Evolutionary conservation across 2,888 invertebrate species (phyloP).

Genomic region (Dryobota labecula): DNA sequence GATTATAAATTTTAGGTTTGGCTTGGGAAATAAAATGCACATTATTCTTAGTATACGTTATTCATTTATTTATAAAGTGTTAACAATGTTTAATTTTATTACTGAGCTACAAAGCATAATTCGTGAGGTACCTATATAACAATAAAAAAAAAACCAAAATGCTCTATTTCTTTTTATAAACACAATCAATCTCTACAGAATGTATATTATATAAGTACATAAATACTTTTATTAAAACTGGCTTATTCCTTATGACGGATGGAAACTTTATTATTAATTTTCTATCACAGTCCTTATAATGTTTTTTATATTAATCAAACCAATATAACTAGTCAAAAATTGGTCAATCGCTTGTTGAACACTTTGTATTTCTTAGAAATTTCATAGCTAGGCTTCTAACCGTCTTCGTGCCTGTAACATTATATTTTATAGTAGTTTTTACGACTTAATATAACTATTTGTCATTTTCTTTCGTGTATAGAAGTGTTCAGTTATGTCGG

Average conservation of each 20-base stretch:
- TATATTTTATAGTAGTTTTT: conserved; percentile 1
- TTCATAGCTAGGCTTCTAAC: conserved; percentile 15
- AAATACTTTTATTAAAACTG: conserved; percentile 33
- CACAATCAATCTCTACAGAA: conserved; percentile 1
- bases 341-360: conserved; percentile 51
- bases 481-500: not conserved
- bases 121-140: not conserved
- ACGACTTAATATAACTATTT: conserved; percentile 1
- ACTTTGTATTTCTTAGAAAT: conserved; percentile 45
- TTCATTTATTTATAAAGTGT: conserved; percentile 48
- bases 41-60: conserved; percentile 34
- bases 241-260: conserved; percentile 65
- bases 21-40: conserved; percentile 32
- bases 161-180: conserved; percentile 34
- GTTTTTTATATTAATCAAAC: conserved; percentile 42
- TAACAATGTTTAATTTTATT: conserved; percentile 55
- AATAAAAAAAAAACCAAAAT: conserved; percentile 15
- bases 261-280: conserved; percentile 69
- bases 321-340: conserved; percentile 58
- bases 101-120: conserved; percentile 44
- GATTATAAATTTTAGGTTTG: too few species aligned
- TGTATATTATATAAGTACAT: conserved; percentile 10
- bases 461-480: not conserved
- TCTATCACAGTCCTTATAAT: conserved; percentile 75
- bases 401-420: conserved; percentile 17